Evolutionary conservation across 1,140 invertebrate genomes (phyloP).

Genomic region (Ephestia elutella): DNA sequence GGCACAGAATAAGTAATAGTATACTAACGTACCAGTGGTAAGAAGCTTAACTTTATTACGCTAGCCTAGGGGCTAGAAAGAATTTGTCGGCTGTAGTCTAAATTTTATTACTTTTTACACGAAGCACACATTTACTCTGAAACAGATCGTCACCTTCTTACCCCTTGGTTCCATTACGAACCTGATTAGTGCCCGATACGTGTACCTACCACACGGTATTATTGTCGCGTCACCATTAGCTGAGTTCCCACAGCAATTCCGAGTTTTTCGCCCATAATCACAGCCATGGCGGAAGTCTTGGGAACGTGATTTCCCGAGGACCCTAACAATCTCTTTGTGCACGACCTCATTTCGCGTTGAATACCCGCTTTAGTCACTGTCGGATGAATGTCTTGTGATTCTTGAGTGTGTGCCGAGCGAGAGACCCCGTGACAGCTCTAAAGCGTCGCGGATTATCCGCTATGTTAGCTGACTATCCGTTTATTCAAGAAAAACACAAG

Average conservation of each 20-base stretch:
- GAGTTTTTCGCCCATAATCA: slow-evolving; percentile 10
- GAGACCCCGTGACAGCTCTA: not conserved
- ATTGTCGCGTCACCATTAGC: no score
- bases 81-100: no score
- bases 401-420: not conserved
- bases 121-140: no score
- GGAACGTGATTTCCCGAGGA: slow-evolving; percentile 38
- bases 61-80: not conserved
- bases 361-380: slow-evolving; percentile 30
- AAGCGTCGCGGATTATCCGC: not conserved
- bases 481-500: not conserved
- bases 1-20: no score
- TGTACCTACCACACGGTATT: no score
- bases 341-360: slow-evolving; percentile 47
- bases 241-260: slow-evolving; percentile 6
- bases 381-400: slow-evolving; percentile 27
- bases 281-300: slow-evolving; percentile 15
- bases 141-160: no score
- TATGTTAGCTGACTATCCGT: not conserved
- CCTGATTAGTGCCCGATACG: no score
- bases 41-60: not conserved
- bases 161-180: no score
- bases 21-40: no score
- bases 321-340: slow-evolving; percentile 43
- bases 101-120: no score